phyloP scores from a whole-genome alignment of 1,140 invertebrate genomes.

The Cherax quadricarinatus region DNA sequence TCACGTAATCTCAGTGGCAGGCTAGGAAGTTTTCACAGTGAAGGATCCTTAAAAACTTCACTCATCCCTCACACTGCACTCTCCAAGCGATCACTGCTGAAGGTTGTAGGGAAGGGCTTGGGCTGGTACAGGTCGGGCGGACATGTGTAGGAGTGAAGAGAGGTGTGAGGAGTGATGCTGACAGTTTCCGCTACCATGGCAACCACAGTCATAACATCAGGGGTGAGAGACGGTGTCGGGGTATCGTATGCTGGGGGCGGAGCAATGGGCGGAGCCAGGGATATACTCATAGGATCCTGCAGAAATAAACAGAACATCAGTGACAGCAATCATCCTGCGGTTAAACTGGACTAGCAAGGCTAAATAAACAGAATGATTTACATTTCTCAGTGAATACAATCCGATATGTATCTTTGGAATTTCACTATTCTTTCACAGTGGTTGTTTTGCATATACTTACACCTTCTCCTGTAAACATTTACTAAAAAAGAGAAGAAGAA shows the following conservation, averaged over 20 bases:
- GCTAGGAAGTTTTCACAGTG: constrained; percentile 7
- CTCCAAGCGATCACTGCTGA: constrained; percentile 67
- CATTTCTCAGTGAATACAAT: too few relatives aligned
- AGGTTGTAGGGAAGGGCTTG: constrained; percentile 62
- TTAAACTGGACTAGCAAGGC: too few relatives aligned
- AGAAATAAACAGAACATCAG: not conserved
- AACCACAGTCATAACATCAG: constrained; percentile 50
- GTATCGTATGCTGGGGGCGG: constrained; percentile 69
- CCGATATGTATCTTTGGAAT: too few relatives aligned
- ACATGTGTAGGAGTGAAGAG: constrained; percentile 48
- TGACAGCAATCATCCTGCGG: not conserved
- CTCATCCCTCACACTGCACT: constrained; percentile 56
- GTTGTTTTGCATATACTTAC: too few relatives aligned
- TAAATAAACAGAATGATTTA: too few relatives aligned
- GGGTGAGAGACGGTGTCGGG: constrained; percentile 53
- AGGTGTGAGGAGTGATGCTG: constrained; percentile 67
- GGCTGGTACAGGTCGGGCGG: constrained; percentile 63
- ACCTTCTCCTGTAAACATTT: too few relatives aligned
- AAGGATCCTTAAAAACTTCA: constrained; percentile 5
- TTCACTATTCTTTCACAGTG: too few relatives aligned
- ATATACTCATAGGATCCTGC: constrained; percentile 64
- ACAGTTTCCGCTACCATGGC: constrained; percentile 65
- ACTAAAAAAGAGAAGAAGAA: too few relatives aligned
- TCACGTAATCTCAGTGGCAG: constrained; percentile 39
- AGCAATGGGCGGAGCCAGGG: constrained; percentile 65